These are phyloP conservation scores for Alviniconcha marisindica DNA, from an alignment of 1,140 invertebrate species.

Conservation along the genomic window DNA sequence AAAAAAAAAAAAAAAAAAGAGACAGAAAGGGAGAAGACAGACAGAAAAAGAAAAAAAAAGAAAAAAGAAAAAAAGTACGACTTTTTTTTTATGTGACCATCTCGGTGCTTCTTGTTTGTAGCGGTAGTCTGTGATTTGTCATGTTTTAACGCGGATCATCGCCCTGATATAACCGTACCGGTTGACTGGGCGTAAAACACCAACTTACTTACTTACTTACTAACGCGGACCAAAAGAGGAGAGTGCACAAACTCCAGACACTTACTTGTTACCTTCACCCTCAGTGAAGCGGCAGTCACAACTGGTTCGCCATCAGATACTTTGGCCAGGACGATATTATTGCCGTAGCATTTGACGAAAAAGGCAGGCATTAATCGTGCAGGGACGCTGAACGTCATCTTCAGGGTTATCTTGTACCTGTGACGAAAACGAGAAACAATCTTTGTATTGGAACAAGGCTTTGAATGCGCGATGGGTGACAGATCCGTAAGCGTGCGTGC, in stretches of 20 bases:
- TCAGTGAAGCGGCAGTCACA: not conserved
- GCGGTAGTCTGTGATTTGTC: too few species aligned
- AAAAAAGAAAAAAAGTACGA: too few species aligned
- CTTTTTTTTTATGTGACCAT: too few species aligned
- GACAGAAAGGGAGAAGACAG: too few species aligned
- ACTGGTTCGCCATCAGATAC: not conserved
- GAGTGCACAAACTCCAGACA: not conserved
- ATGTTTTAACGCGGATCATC: too few species aligned
- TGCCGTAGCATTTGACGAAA: not conserved
- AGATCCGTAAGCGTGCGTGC: not conserved
- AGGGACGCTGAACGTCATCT: not conserved
- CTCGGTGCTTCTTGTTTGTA: too few species aligned
- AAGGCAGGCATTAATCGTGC: not conserved
- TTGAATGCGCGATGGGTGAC: not conserved
- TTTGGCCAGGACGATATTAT: not conserved
- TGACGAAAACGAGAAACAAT: not conserved
- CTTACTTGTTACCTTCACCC: not conserved
- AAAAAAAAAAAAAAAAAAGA: too few species aligned
- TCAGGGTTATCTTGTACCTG: not conserved
- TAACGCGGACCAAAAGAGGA: too few species aligned
- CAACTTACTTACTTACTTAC: too few species aligned
- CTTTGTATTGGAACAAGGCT: not conserved
- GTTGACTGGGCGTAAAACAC: too few species aligned
- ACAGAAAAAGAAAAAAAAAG: too few species aligned
- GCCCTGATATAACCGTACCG: too few species aligned